phyloP scores from a whole-genome alignment of 2,113 vertebrate genomes.

The Pyxicephalus adspersus region DNA sequence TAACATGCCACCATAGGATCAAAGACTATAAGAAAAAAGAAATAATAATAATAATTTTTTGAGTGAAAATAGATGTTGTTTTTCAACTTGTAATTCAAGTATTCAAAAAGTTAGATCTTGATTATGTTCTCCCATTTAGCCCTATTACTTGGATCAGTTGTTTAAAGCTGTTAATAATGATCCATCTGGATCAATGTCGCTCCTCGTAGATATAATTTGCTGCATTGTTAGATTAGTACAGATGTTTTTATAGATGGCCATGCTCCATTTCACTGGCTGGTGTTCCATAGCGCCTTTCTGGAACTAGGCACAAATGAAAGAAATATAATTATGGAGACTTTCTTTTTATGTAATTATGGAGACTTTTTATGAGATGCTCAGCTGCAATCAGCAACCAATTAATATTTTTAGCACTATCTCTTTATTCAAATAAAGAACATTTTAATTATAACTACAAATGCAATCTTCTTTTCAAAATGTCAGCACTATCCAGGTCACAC shows the following conservation, averaged over 20 bases:
- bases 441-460: slow-evolving; percentile 17
- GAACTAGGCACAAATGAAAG: slow-evolving; percentile 75
- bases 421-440: slow-evolving; percentile 25
- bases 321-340: slow-evolving; percentile 74
- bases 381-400: slow-evolving; percentile 45
- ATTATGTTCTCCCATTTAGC: slow-evolving; percentile 69
- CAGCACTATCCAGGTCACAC: slow-evolving; percentile 19
- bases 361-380: slow-evolving; percentile 59
- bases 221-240: slow-evolving; percentile 72
- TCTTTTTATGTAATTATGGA: slow-evolving; percentile 69
- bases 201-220: slow-evolving; percentile 77
- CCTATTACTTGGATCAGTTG: slow-evolving; percentile 74
- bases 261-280: slow-evolving; percentile 74
- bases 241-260: slow-evolving; percentile 72
- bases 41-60: slow-evolving; percentile 52
- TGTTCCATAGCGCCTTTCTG: slow-evolving; percentile 72
- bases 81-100: slow-evolving; percentile 60
- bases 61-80: slow-evolving; percentile 60
- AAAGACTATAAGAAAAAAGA: not conserved
- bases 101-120: slow-evolving; percentile 69
- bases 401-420: slow-evolving; percentile 38
- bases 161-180: slow-evolving; percentile 76
- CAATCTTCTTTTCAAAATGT: slow-evolving; percentile 25
- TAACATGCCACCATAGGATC: slow-evolving; percentile 20
- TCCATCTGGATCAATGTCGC: slow-evolving; percentile 77